Percentiles rank a stretch among this genome's conserved stretches.
phyloP scores from a whole-genome alignment of 2,113 vertebrate species.

The Piaya cayana region DNA sequence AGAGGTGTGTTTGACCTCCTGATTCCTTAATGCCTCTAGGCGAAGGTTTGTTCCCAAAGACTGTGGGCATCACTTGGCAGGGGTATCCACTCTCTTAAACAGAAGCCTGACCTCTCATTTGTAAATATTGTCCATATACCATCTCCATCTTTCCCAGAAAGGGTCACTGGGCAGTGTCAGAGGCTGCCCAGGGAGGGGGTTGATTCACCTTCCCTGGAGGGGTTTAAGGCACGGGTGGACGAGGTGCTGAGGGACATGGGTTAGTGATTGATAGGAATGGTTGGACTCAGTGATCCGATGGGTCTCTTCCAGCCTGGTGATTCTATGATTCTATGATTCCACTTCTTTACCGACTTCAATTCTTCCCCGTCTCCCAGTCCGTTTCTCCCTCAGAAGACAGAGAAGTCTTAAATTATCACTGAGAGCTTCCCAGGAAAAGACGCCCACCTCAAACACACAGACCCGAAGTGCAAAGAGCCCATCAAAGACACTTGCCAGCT shows the following conservation, averaged over 20 bases:
- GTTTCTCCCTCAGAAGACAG: neutral
- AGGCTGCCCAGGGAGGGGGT: no score
- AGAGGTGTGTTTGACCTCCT: neutral
- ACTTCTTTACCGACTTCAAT: neutral
- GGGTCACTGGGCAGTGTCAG: no score
- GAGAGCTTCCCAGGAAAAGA: neutral
- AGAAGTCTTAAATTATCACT: neutral
- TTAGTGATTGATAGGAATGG: no score
- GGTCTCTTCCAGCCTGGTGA: no score
- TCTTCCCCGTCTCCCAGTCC: neutral
- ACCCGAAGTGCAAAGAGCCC: neutral
- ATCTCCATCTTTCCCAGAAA: no score
- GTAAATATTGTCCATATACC: neutral
- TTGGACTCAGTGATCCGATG: no score
- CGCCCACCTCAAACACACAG: neutral
- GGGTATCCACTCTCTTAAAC: neutral
- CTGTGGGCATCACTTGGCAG: neutral
- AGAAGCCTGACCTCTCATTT: neutral
- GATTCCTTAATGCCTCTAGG: neutral
- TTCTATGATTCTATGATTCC: no score
- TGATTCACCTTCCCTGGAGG: no score
- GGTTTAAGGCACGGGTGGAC: no score
- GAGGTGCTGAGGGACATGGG: no score
- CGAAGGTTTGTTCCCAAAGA: fast-evolving
- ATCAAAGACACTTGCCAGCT: neutral